Evolutionary conservation across 53 echinoderm and acorn worm species (phyloP), one percentile per base, ranked within the genome.

Genomic region (Crossaster papposus): DNA sequence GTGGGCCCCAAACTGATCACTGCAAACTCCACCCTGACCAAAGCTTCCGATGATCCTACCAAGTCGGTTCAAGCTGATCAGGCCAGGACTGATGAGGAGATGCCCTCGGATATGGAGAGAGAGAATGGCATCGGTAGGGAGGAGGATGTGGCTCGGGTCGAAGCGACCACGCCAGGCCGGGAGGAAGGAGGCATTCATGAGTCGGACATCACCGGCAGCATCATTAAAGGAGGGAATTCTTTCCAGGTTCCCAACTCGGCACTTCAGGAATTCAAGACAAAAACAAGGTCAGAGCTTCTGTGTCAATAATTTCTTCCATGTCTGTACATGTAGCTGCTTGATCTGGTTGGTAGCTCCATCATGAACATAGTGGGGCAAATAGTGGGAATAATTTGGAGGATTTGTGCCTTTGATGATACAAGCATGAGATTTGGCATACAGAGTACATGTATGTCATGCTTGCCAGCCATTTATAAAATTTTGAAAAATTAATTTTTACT

Each of bases 141-240:
- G 38, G 86, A 68, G 28, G 86, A 68, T 83, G 78, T 0, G 0
- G 85, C 52, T 33, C 30, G 1, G 11, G 74, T 26, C 35, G 79
- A 38, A 18, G 14, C 7, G 30, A 72, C 90, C 17, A 91, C 91
- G 55, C 91, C 85, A 4, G 2, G 28, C 53, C 91, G 28, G 14
- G 77, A 90, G 75, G 79, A 91, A 24, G 85, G 85, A 6, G 85
- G 88, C 1, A 54, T 91, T 4, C 65, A 85, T 44, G 94, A 94
- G 35, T 83, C 91, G 6, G 91, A 94, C 65, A 80, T 94, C 74
- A 94, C 94, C 0, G 94, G 94, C 28, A 92, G 92, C 44, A 90
- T 94, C 78, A 92, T 94, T 72, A 93, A 91, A 68, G 84, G 73
- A 13, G 83, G 79, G 2, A n/a, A 65, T 36, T 72, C 79, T 11